phyloP scores from a whole-genome alignment of 2,888 invertebrate species.

The Drosophila flavopinicola region DNA sequence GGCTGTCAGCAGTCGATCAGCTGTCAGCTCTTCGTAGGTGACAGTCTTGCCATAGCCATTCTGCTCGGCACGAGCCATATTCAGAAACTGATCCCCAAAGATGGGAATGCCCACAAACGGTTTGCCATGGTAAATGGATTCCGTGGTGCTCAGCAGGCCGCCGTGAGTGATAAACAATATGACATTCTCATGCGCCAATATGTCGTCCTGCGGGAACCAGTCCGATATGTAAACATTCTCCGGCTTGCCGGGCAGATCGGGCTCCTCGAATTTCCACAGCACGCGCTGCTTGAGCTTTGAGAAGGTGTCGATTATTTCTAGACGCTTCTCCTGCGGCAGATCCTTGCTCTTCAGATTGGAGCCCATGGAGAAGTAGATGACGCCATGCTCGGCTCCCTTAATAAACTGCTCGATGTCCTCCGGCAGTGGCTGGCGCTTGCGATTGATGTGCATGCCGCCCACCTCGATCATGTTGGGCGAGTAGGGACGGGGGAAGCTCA shows the following conservation, averaged over 20 bases:
- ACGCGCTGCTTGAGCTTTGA: slow-evolving; percentile 82
- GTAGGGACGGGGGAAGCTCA: slow-evolving; percentile 82
- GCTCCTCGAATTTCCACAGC: slow-evolving; percentile 84
- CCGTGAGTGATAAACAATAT: slow-evolving; percentile 85
- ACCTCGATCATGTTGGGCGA: slow-evolving; percentile 84
- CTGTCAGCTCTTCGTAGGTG: slow-evolving; percentile 78
- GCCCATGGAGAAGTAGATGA: slow-evolving; percentile 85
- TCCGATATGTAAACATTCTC: slow-evolving; percentile 82
- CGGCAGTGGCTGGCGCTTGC: slow-evolving; percentile 75
- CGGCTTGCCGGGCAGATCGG: slow-evolving; percentile 75
- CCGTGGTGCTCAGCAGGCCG: slow-evolving; percentile 85
- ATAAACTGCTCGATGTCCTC: slow-evolving; percentile 83
- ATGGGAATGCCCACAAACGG: slow-evolving; percentile 86
- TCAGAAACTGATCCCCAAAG: slow-evolving; percentile 85
- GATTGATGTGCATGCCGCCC: slow-evolving; percentile 84
- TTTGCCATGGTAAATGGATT: slow-evolving; percentile 85
- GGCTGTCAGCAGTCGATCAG: slow-evolving; percentile 72
- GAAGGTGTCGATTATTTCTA: slow-evolving; percentile 72
- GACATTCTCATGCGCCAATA: slow-evolving; percentile 85
- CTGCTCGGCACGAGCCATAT: slow-evolving; percentile 84
- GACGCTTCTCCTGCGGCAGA: slow-evolving; percentile 71
- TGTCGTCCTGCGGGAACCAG: slow-evolving; percentile 85
- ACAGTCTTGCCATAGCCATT: slow-evolving; percentile 84
- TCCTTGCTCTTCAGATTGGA: slow-evolving; percentile 79
- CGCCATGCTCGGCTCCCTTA: slow-evolving; percentile 84